Evolutionary conservation across 2,888 invertebrate genomes (phyloP).

Genomic region (Apoderus coryli): DNA sequence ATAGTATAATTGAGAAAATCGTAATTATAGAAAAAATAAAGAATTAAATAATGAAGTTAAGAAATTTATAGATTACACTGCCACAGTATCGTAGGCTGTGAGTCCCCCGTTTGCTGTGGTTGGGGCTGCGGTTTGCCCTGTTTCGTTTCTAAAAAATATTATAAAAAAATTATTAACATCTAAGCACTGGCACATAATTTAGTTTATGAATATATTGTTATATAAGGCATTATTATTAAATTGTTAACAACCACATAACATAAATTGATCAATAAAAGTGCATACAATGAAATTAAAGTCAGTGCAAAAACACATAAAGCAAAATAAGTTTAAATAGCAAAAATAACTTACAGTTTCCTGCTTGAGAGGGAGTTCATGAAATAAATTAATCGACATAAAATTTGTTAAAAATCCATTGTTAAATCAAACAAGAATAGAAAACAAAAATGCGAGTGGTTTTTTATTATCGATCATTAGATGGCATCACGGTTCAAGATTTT

Average conservation of each 20-base stretch:
- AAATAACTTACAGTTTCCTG: constrained; percentile 63
- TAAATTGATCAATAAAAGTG: constrained; percentile 21
- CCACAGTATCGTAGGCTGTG: constrained; percentile 98
- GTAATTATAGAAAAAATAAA: too few relatives aligned
- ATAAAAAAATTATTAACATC: too few relatives aligned
- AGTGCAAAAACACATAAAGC: constrained; percentile 20
- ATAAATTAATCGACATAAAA: constrained; percentile 16
- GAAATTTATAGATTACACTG: constrained; percentile 83
- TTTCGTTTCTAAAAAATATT: constrained; percentile 81
- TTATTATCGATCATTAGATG: too few relatives aligned
- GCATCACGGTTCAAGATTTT: too few relatives aligned
- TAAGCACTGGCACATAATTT: too few relatives aligned
- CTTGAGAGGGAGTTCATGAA: constrained; percentile 40
- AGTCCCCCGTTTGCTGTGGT: constrained; percentile 75
- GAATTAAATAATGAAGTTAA: constrained; percentile 9
- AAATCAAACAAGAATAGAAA: too few relatives aligned
- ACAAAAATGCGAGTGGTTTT: too few relatives aligned
- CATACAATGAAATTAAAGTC: constrained; percentile 17
- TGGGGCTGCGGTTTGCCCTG: constrained; percentile 64
- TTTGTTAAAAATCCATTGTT: too few relatives aligned
- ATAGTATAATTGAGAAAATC: too few relatives aligned
- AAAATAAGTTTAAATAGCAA: constrained; percentile 16
- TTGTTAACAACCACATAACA: too few relatives aligned
- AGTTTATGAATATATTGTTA: too few relatives aligned
- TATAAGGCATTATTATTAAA: too few relatives aligned